Percentiles rank a stretch among this genome's conserved stretches.
Evolutionary conservation across 2,888 invertebrate species (phyloP).

Genomic region (Mythimna loreyi): DNA sequence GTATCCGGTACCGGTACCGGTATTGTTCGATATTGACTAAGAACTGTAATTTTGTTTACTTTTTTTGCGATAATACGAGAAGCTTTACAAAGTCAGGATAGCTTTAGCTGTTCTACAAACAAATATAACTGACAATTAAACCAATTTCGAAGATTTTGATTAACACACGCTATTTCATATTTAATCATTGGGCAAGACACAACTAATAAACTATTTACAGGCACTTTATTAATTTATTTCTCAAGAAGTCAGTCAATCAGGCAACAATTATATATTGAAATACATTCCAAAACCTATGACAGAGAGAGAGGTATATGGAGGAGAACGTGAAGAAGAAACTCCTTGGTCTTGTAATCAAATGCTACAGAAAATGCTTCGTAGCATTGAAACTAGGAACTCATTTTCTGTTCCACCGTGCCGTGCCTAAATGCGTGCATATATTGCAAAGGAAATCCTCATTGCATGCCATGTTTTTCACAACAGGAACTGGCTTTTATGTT

Average conservation of each 20-base stretch:
- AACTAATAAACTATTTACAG: no score
- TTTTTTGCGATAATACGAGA: background rate
- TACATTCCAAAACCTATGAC: no score
- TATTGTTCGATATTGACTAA: no score
- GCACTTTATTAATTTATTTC: no score
- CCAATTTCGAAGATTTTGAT: background rate
- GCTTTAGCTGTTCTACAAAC: background rate
- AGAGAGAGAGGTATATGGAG: no score
- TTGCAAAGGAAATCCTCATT: constrained; percentile 62
- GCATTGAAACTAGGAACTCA: background rate
- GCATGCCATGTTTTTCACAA: constrained; percentile 49
- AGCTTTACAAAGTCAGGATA: background rate
- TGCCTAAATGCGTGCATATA: background rate
- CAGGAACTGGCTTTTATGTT: constrained; percentile 51
- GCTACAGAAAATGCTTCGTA: background rate
- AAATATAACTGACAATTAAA: background rate
- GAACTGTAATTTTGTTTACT: no score
- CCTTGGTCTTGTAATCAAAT: background rate
- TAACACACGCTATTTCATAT: background rate
- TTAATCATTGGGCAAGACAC: background rate
- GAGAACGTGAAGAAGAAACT: no score
- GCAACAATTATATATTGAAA: no score
- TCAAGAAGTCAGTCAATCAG: no score
- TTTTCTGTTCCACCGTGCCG: background rate
- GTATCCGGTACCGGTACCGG: no score